Evolutionary conservation across 2,113 vertebrate species (phyloP), one percentile per base, ranked within the genome.

Genomic region (Dolichotis patagonum): DNA sequence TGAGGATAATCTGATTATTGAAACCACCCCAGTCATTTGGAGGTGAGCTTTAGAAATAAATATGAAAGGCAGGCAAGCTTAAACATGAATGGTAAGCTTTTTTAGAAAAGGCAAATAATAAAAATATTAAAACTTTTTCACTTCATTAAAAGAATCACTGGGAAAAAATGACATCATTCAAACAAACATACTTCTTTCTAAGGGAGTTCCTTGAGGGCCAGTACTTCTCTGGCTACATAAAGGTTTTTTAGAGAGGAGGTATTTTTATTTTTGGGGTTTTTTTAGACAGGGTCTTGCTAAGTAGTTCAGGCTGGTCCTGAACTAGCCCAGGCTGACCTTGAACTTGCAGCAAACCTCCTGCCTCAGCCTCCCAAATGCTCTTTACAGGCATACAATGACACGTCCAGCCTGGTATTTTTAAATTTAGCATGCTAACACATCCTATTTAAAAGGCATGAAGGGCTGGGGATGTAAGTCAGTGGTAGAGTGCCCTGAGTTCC

Each of bases 151-250:
- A 52, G 52, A 81, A 67, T 52, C 63, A 65, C n/a, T 28, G 67
- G 67, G 49, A 85, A 81, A 19, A 35, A 90, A 38, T 75, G 63
- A 65, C 22, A 84, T 85, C 43, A 71, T 22, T 84, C 22, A 77
- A 88, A 84, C 43, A 83, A 85, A 5, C 26, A 54, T 17, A 30
- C 24, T 91, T 63, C 22, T 65, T 75, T 32, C 56, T 49, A 81
- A 35, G 16, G 24, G 60, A 63, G 63, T 26, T 30, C 52, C 56
- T 41, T 86, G 65, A 95, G 26, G 62, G 41, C 26, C 35, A 38
- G 17, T 77, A 73, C n/a, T 62, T 67, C 62, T 54, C 85, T 89
- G n/a, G 75, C 58, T 88, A 91, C 16, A 26, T n/a, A 95, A 95
- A 52, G 9, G 2, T 52, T 73, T 90, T 71, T 35, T 75, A 4